Conservation (phyloP, 2,888 invertebrate genomes). For the Melieria crassipennis region DNA sequence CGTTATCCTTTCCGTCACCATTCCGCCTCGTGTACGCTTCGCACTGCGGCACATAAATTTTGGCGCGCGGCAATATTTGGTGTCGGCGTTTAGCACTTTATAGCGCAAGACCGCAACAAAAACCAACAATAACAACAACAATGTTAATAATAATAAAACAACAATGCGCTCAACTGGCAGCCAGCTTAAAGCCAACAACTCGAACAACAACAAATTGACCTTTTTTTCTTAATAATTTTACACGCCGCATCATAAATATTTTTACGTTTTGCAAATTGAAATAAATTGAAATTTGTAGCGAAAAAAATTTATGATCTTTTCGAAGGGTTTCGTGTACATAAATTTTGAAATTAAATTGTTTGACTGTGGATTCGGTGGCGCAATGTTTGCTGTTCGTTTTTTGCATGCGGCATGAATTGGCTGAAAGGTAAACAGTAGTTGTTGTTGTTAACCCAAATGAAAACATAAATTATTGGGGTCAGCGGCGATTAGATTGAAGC, state of each 20-base stretch:
- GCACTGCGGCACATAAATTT: too few species aligned
- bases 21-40: too few species aligned
- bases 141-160: slow-evolving; percentile 14
- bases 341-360: slow-evolving; percentile 3
- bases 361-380: background rate
- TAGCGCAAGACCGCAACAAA: background rate
- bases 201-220: slow-evolving; percentile 4
- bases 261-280: slow-evolving; percentile 53
- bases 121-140: slow-evolving; percentile 8
- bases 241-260: slow-evolving; percentile 26
- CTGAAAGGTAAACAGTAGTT: too few species aligned
- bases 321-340: background rate
- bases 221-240: slow-evolving; percentile 14
- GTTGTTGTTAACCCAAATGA: too few species aligned
- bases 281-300: slow-evolving; percentile 45
- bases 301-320: slow-evolving; percentile 1
- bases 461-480: too few species aligned
- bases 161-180: background rate
- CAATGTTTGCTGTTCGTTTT: too few species aligned
- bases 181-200: background rate
- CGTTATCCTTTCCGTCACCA: too few species aligned
- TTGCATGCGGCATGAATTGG: too few species aligned
- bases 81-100: background rate
- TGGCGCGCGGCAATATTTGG: too few species aligned
- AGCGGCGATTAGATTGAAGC: too few species aligned